Evolutionary conservation across 2,888 invertebrate species (phyloP).

Genomic region (Coelopa pilipes): DNA sequence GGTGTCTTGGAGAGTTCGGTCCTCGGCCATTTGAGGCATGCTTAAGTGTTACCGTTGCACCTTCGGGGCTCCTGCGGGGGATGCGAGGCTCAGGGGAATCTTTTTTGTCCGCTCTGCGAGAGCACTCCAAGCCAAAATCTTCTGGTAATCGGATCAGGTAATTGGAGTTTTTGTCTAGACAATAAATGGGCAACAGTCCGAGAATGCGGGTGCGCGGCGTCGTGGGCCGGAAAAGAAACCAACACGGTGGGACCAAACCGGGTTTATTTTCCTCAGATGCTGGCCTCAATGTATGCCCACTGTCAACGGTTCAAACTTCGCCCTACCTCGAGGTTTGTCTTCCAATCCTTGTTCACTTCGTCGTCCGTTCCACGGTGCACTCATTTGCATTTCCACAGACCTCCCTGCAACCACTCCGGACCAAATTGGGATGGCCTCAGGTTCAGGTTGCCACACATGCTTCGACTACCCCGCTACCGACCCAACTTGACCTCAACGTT

Average conservation of each 20-base stretch:
- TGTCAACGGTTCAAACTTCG: neutral
- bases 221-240: too few relatives aligned
- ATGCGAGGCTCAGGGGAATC: neutral
- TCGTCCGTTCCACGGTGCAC: too few relatives aligned
- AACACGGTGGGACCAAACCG: too few relatives aligned
- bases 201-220: too few relatives aligned
- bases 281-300: neutral
- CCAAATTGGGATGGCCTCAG: too few relatives aligned
- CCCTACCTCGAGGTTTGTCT: too few relatives aligned
- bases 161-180: slow-evolving; percentile 66
- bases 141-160: slow-evolving; percentile 65
- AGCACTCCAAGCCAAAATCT: slow-evolving; percentile 56
- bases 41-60: slow-evolving; percentile 53
- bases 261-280: too few relatives aligned
- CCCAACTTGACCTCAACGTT: slow-evolving; percentile 22
- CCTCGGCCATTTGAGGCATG: slow-evolving; percentile 37
- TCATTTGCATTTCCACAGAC: too few relatives aligned
- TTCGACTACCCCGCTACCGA: neutral
- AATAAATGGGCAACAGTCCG: slow-evolving; percentile 59
- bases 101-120: slow-evolving; percentile 46
- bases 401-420: too few relatives aligned
- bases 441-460: neutral
- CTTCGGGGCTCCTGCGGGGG: slow-evolving; percentile 35
- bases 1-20: neutral
- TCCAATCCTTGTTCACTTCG: too few relatives aligned